phyloP scores from a whole-genome alignment of 2,888 invertebrate species.

The Dryadula phaetusa region DNA sequence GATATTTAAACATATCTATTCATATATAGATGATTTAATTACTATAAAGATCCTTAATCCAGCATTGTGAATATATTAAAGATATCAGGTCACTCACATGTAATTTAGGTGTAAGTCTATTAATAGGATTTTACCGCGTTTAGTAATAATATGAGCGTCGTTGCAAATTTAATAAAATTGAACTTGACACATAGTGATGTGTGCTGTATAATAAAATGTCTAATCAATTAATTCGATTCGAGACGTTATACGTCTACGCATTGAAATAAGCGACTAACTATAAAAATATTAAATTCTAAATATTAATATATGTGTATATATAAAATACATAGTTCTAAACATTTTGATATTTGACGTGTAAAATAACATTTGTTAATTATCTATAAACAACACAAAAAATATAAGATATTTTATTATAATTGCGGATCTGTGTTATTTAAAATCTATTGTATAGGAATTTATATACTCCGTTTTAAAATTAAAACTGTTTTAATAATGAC shows the following conservation, averaged over 20 bases:
- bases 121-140: slow-evolving; percentile 71
- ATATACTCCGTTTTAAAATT: background rate
- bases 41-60: slow-evolving; percentile 35
- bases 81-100: slow-evolving; percentile 64
- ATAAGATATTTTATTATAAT: slow-evolving; percentile 21
- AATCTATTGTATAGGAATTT: background rate
- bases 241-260: background rate
- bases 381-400: background rate
- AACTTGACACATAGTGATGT: slow-evolving; percentile 8
- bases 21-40: background rate
- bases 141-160: slow-evolving; percentile 63
- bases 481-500: background rate
- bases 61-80: slow-evolving; percentile 50
- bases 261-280: background rate
- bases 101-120: slow-evolving; percentile 68
- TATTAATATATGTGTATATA: background rate
- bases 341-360: background rate
- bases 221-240: background rate
- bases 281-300: background rate
- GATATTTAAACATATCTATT: too few species aligned
- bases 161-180: slow-evolving; percentile 54
- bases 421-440: slow-evolving; percentile 21
- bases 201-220: background rate
- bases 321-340: background rate
- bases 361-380: slow-evolving; percentile 1